Evolutionary conservation across 2,888 invertebrate species (phyloP), one percentile per base, ranked within the genome.

Genomic region (Linnaemya vulpina): DNA sequence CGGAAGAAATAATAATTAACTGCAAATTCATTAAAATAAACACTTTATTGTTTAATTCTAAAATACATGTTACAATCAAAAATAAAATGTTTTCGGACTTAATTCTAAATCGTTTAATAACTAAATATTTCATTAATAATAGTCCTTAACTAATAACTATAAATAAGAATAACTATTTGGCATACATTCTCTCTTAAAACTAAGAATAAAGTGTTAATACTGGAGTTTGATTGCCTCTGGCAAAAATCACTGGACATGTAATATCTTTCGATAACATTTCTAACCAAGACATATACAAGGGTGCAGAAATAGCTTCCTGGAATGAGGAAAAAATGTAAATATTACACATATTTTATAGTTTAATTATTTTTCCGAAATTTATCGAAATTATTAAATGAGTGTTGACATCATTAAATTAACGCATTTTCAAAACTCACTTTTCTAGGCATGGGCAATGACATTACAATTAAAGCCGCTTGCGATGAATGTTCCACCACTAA

Each of bases 271-370:
- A 97, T 88, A 99, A 93, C 89, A 96, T 95, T 93, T 99, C 99
- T 89, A 99, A 92, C 99, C 99, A 99, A 13, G 98, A 96, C 97
- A 98, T 97, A 93, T 98, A 99, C 68, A 99, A 93, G 0, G 97
- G 96, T 2, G 98, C 97, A 1, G 98, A 97, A 75, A 98, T 96
- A 0, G 96, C 96, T 60, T 96, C 97, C 94, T 94, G 13, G 0
- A 15, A 55, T 9, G n/a, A 17, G 22, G 20, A 68, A 43, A 0
- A 58, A 46, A 76, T 58, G 2, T 30, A 53, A 58, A 70, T 13
- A 35, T 22, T 22, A 25, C 11, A 38, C 5, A 38, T 43, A 13
- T 43, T 43, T 43, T 43, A 9, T 9, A 13, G 3, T 43, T 3
- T 49, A 20, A 38, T 15, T 25, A 40, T 38, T 71, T 58, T 17